Base-by-base conservation (phyloP, 2,797 vertebrate species). In the Enteromius trimaculatus region DNA sequence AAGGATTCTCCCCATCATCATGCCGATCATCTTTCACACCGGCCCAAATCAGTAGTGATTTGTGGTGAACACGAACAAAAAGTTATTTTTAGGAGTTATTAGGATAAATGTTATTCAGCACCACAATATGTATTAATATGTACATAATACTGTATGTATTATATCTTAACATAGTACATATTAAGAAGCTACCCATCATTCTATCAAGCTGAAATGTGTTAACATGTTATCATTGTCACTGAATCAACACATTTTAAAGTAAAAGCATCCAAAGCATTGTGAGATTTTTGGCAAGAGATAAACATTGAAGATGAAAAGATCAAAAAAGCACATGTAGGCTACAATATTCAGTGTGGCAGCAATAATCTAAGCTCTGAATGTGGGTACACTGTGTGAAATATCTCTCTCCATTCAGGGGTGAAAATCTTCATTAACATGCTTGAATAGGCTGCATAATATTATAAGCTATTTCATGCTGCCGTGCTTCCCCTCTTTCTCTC, bases 391-490 rank as follows among this genome's bases (percentile, higher is more conserved):
- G 42, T 76, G 74, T 68, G 47, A 68, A 79, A 68, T 83, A 76
- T 39, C 53, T 64, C 53, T 64, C 47, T 72, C 47, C 26, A 66
- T 77, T 80, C 77, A 71, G 58, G 78, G 47, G 42, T 80, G 44
- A 86, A 80, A 86, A 83, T 70, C 80, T 75, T 77, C 19, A 79
- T 81, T 85, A 76, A 86, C 85, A 80, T 83, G 80, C 84, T 85
- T 71, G 81, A 81, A 85, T 72, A 79, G 77, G 51, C 80, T 68
- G 84, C 89, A 89, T 80, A 69, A 79, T 77, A 76, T 76, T 86
- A 84, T 66, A 88, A 82, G 78, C 79, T 85, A 86, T 90, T 88
- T 90, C 81, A 90, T 77, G 87, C 81, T 74, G 77, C 31, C 72
- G 64, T 34, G 64, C 85, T 81, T 89, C 70, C 80, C 66, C 79